Evolutionary conservation across 1,140 invertebrate genomes (phyloP).

Genomic region (Ceratoteleas bidentatus): DNA sequence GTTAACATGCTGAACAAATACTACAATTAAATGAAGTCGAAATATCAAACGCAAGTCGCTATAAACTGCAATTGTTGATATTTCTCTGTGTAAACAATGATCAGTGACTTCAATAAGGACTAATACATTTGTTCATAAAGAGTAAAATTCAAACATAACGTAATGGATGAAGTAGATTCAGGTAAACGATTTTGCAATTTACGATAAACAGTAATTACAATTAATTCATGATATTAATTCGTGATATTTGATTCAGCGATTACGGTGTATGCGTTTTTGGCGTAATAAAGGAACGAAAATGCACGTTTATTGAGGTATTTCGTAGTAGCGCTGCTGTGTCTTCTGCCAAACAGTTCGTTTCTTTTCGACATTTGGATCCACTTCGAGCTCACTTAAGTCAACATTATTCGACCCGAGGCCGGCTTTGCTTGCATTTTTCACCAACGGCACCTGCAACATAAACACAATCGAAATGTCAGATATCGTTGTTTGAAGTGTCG

Average conservation of each 20-base stretch:
- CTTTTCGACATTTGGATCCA: constrained; percentile 73
- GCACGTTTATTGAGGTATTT: constrained; percentile 67
- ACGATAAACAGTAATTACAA: too few relatives aligned
- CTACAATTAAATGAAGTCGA: constrained; percentile 55
- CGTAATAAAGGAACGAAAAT: constrained; percentile 22
- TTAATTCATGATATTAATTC: too few relatives aligned
- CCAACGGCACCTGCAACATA: constrained; percentile 74
- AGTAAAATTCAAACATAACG: not conserved
- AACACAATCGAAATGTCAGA: constrained; percentile 46
- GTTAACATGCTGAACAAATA: constrained; percentile 55
- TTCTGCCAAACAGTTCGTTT: constrained; percentile 78
- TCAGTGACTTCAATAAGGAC: not conserved
- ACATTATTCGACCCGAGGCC: constrained; percentile 75
- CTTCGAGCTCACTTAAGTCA: constrained; percentile 57
- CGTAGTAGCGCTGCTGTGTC: constrained; percentile 78
- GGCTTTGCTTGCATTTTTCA: constrained; percentile 74
- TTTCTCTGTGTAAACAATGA: not conserved
- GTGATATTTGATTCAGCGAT: not conserved
- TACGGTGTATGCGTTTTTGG: not conserved
- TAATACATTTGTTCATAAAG: not conserved
- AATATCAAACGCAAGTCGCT: constrained; percentile 27
- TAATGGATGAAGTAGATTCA: not conserved
- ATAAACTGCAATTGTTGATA: constrained; percentile 17
- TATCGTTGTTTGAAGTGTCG: constrained; percentile 44
- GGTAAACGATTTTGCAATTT: too few relatives aligned